phyloP scores from a whole-genome alignment of 2,113 vertebrate genomes.

The Cheilinus undulatus region DNA sequence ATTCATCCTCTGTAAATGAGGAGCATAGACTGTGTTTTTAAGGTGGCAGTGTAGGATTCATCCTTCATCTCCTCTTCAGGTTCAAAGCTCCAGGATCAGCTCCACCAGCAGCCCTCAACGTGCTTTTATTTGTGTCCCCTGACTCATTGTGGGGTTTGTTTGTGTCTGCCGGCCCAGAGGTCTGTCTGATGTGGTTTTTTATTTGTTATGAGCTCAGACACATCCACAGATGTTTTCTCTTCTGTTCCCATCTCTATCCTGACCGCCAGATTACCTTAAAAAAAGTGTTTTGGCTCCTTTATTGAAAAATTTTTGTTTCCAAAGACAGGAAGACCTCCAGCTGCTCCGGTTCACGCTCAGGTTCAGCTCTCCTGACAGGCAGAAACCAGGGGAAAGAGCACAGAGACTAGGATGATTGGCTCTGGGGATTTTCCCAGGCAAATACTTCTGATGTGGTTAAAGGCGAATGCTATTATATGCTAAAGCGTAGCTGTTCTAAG shows the following conservation, averaged over 20 bases:
- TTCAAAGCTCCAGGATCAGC: conserved; percentile 1
- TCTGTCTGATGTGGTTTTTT: conserved; percentile 27
- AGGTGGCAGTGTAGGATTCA: not conserved
- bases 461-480: no score
- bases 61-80: not conserved
- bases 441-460: no score
- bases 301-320: not conserved
- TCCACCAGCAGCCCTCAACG: not conserved
- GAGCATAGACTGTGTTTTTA: no score
- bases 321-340: not conserved
- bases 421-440: no score
- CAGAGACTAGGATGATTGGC: no score
- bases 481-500: no score
- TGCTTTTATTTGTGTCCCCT: not conserved
- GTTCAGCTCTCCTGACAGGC: not conserved
- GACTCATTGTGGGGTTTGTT: conserved; percentile 12
- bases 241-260: not conserved
- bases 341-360: not conserved
- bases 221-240: conserved; percentile 6
- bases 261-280: not conserved
- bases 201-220: not conserved
- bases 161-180: conserved; percentile 19
- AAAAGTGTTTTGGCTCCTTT: not conserved
- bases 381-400: not conserved
- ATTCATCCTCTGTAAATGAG: no score